Percentiles rank a stretch among this genome's conserved stretches.
phyloP scores from a whole-genome alignment of 2,797 vertebrate species.

The Microchirus variegatus region DNA sequence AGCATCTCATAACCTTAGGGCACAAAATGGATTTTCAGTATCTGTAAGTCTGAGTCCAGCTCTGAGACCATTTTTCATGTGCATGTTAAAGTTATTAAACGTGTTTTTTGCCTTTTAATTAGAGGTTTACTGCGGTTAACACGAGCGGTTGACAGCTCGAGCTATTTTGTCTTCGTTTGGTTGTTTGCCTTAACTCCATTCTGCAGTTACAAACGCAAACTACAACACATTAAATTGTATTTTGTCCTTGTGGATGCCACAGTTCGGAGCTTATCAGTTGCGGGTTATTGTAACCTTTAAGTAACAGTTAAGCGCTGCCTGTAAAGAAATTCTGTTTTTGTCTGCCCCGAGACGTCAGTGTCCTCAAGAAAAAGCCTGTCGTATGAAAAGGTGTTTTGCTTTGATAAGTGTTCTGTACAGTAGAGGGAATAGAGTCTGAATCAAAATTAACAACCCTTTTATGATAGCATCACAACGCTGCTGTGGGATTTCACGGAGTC shows the following conservation, averaged over 20 bases:
- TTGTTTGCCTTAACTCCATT: constrained; percentile 11
- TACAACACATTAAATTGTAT: constrained; percentile 46
- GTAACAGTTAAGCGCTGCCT: constrained; percentile 57
- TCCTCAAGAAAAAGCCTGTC: constrained; percentile 71
- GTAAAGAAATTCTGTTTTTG: constrained; percentile 72
- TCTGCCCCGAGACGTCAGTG: constrained; percentile 64
- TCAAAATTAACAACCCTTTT: constrained; percentile 66
- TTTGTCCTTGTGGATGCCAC: constrained; percentile 40
- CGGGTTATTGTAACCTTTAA: constrained; percentile 79
- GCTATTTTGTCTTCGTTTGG: constrained; percentile 14
- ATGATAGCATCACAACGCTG: constrained; percentile 54
- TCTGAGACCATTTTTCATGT: constrained; percentile 12
- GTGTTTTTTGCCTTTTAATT: constrained; percentile 22
- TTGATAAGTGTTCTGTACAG: constrained; percentile 78
- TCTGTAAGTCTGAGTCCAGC: constrained; percentile 29
- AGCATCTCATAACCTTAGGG: constrained; percentile 63
- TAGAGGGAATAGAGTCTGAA: constrained; percentile 52
- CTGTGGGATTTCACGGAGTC: constrained; percentile 42
- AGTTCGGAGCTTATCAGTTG: constrained; percentile 69
- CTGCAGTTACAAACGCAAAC: constrained; percentile 20
- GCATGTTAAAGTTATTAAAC: constrained; percentile 5
- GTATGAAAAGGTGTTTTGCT: constrained; percentile 81
- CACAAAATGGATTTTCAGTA: constrained; percentile 65
- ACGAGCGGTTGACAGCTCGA: constrained; percentile 20
- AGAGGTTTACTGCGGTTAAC: constrained; percentile 16